phyloP scores from a whole-genome alignment of 1,140 invertebrate species.

The Propsilocerus akamusi region DNA sequence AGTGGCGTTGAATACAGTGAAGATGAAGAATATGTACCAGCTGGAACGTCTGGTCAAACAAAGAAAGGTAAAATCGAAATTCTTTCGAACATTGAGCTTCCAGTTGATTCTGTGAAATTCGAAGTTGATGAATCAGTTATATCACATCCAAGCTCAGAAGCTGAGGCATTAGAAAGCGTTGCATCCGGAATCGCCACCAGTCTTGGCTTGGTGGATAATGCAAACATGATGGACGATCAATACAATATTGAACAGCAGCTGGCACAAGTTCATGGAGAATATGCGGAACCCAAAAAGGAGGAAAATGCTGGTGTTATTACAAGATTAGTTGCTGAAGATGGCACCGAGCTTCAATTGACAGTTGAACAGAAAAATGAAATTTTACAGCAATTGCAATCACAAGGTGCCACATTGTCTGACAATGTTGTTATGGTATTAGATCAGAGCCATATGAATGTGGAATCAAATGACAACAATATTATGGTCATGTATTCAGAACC shows the following conservation, averaged over 20 bases:
- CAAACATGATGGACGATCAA: conserved; percentile 30
- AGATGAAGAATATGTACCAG: conserved; percentile 25
- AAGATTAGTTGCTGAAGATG: conserved; percentile 21
- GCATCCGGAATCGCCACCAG: conserved; percentile 34
- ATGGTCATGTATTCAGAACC: neutral
- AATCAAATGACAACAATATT: neutral
- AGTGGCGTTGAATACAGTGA: conserved; percentile 41
- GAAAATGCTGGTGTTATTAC: neutral
- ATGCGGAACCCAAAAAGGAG: conserved; percentile 9
- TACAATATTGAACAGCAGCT: conserved; percentile 10
- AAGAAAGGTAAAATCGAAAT: conserved; percentile 27
- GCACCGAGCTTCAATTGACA: conserved; percentile 20
- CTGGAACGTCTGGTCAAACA: conserved; percentile 21
- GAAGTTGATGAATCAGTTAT: conserved; percentile 24
- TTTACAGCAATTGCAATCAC: conserved; percentile 17
- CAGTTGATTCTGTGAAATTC: conserved; percentile 12
- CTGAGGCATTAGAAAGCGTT: conserved; percentile 31
- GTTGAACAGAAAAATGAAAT: conserved; percentile 22
- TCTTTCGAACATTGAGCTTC: conserved; percentile 26
- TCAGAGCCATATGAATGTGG: neutral
- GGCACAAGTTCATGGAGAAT: conserved; percentile 8
- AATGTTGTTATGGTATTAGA: conserved; percentile 22
- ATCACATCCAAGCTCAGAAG: conserved; percentile 28
- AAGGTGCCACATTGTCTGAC: conserved; percentile 9
- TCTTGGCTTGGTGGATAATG: conserved; percentile 33